These are phyloP conservation scores for Charaxes varanes DNA, from an alignment of 1,140 invertebrate genomes.

Conservation along the genomic window DNA sequence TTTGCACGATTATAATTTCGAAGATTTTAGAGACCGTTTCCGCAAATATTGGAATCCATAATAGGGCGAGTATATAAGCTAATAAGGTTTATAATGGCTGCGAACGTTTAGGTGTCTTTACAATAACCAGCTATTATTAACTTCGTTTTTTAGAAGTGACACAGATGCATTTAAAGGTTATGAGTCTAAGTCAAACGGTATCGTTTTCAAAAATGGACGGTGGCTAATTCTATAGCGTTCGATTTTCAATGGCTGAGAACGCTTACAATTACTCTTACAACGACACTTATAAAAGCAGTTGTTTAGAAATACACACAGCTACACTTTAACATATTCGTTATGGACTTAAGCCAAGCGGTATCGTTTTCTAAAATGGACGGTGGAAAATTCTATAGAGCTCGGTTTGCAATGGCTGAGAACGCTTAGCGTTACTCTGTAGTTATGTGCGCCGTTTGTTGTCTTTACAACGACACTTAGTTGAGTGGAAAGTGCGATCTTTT, in stretches of 20 bases:
- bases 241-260: not conserved
- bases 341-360: not conserved
- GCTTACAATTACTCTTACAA: not conserved
- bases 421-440: not conserved
- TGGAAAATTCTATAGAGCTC: conserved; percentile 1
- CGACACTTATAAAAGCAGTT: not conserved
- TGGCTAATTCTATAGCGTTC: not conserved
- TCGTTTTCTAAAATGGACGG: conserved; percentile 4
- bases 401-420: not conserved
- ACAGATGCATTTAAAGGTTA: too few species aligned
- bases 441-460: not conserved
- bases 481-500: conserved; percentile 4
- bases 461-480: conserved; percentile 1
- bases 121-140: too few species aligned
- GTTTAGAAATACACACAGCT: not conserved
- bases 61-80: too few species aligned
- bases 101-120: too few species aligned
- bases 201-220: conserved; percentile 3
- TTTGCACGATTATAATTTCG: too few species aligned
- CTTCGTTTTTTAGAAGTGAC: too few species aligned
- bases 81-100: too few species aligned
- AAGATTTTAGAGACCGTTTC: too few species aligned
- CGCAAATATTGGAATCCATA: too few species aligned
- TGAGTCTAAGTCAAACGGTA: not conserved
- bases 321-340: not conserved